phyloP scores from a whole-genome alignment of 1,140 invertebrate species.

The Drosophila yakuba region DNA sequence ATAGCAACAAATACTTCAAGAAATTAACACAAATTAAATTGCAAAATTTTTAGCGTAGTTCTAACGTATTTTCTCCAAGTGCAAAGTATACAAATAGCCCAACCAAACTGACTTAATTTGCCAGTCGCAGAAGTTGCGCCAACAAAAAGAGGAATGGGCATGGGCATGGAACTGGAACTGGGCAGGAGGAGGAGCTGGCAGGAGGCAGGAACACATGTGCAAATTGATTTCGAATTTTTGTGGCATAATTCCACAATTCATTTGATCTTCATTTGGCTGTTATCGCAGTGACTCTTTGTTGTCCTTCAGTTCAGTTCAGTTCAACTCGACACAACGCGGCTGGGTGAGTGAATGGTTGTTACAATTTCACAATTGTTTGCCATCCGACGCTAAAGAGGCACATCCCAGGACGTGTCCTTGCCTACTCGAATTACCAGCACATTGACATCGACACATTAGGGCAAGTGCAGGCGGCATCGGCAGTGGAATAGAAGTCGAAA shows the following conservation, averaged over 20 bases:
- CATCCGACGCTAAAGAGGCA: conserved; percentile 34
- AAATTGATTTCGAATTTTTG: conserved; percentile 78
- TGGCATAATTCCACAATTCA: conserved; percentile 74
- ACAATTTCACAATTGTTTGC: conserved; percentile 47
- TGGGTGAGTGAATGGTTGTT: conserved; percentile 21
- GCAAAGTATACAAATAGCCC: not conserved
- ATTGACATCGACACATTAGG: conserved; percentile 61
- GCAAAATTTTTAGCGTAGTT: too few relatives aligned
- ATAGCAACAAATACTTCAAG: too few relatives aligned
- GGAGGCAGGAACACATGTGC: conserved; percentile 54
- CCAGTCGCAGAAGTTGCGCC: not conserved
- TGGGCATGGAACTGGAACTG: not conserved
- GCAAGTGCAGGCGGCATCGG: conserved; percentile 2
- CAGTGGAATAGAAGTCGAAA: not conserved
- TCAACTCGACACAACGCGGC: too few relatives aligned
- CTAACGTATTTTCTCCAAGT: not conserved
- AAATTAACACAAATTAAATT: too few relatives aligned
- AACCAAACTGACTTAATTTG: conserved; percentile 6
- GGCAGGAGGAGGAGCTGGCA: not conserved
- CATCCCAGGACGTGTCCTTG: conserved; percentile 18
- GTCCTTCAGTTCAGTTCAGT: conserved; percentile 6
- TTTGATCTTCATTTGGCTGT: conserved; percentile 63
- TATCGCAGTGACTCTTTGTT: conserved; percentile 38
- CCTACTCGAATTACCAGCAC: conserved; percentile 70
- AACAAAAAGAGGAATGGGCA: not conserved